phyloP scores from a whole-genome alignment of 2,888 invertebrate species.

The Cephus spinipes region DNA sequence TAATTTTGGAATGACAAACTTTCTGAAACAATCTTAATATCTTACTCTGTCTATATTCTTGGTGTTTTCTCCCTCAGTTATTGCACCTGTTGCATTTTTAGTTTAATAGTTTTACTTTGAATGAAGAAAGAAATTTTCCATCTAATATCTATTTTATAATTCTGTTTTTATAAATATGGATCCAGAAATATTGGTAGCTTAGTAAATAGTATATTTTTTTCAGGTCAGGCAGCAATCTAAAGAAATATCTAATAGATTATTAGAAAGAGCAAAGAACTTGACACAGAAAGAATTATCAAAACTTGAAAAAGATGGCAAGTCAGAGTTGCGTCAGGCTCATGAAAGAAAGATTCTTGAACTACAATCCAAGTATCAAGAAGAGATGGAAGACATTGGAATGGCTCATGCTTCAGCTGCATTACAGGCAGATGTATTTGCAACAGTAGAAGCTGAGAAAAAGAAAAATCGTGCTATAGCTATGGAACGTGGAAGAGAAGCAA shows the following conservation, averaged over 20 bases:
- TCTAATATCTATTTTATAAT: background rate
- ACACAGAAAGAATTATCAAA: constrained; percentile 68
- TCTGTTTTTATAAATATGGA: background rate
- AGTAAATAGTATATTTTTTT: background rate
- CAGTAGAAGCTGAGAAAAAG: constrained; percentile 44
- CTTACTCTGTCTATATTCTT: background rate
- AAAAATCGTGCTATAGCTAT: constrained; percentile 56
- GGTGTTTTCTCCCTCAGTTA: background rate
- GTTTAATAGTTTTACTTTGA: background rate
- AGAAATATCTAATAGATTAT: constrained; percentile 70
- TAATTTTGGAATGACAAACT: background rate
- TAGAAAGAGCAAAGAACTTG: constrained; percentile 70
- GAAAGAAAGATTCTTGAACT: constrained; percentile 67
- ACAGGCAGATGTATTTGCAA: constrained; percentile 60
- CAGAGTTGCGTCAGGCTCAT: constrained; percentile 70
- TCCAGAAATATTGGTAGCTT: background rate
- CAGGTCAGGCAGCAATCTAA: constrained; percentile 75
- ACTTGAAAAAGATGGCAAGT: constrained; percentile 68
- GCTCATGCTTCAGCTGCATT: constrained; percentile 67
- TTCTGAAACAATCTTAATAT: background rate
- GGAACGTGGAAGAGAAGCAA: constrained; percentile 65
- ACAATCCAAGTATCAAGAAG: constrained; percentile 69
- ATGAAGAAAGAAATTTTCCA: background rate
- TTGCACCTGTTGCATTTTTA: background rate
- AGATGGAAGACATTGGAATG: constrained; percentile 68